Evolutionary conservation across 2,113 vertebrate genomes (phyloP).

Genomic region (Chamaetylas fuelleborni): DNA sequence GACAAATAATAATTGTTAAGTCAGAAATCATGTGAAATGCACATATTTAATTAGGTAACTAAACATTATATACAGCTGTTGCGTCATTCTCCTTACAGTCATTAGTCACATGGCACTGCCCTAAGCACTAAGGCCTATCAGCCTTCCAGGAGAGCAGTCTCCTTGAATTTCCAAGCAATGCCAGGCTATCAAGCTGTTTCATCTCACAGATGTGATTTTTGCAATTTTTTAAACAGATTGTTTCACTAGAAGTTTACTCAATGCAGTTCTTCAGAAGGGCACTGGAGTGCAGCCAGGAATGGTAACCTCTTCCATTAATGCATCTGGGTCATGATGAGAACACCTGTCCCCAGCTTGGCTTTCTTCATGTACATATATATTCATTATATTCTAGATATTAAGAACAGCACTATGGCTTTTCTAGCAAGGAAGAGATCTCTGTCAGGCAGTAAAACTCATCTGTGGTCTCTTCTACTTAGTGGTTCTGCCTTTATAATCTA

Average conservation of each 20-base stretch:
- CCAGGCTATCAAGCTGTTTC: neutral
- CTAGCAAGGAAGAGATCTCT: neutral
- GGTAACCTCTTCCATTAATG: neutral
- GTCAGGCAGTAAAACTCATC: neutral
- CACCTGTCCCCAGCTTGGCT: neutral
- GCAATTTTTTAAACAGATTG: neutral
- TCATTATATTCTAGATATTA: neutral
- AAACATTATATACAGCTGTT: neutral
- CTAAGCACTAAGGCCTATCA: neutral
- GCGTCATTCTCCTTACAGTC: neutral
- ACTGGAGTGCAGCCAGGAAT: neutral
- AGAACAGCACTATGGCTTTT: neutral
- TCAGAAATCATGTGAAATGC: neutral
- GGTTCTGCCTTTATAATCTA: neutral
- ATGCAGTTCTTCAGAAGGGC: neutral
- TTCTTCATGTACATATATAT: neutral
- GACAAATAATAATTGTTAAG: neutral
- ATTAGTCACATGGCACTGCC: neutral
- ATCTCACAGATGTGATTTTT: neutral
- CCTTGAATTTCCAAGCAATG: neutral
- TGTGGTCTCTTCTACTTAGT: neutral
- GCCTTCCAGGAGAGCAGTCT: neutral
- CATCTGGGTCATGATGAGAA: neutral
- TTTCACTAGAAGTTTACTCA: neutral
- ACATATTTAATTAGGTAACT: neutral